These are phyloP conservation scores for Brienomyrus brachyistius DNA, from an alignment of 2,113 vertebrate genomes.

Conservation along the genomic window DNA sequence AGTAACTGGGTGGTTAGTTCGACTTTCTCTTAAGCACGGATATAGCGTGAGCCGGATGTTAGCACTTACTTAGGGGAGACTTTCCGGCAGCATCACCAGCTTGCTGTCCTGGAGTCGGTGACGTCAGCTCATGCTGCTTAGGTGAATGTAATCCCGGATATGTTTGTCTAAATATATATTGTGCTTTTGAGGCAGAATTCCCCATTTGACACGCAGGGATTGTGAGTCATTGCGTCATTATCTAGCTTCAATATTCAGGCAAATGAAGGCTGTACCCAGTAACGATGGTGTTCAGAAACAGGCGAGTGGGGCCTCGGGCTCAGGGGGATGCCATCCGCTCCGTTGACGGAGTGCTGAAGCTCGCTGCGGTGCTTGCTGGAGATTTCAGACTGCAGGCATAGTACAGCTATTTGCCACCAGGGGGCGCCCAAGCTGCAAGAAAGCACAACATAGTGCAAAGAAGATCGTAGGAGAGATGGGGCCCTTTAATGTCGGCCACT, in stretches of 20 bases:
- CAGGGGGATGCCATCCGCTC: not conserved
- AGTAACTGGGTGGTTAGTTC: not conserved
- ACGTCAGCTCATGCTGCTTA: not conserved
- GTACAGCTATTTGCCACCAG: not conserved
- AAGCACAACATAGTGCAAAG: not conserved
- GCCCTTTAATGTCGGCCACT: not conserved
- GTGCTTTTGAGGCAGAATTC: slow-evolving; percentile 3
- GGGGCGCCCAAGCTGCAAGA: slow-evolving; percentile 5
- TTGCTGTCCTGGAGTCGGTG: not conserved
- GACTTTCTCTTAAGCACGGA: not conserved
- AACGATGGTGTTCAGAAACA: not conserved
- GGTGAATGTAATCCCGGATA: not conserved
- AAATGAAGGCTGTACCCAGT: not conserved
- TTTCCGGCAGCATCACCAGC: not conserved
- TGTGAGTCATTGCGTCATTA: not conserved
- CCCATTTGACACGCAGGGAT: not conserved
- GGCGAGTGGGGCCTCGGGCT: not conserved
- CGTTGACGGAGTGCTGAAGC: not conserved
- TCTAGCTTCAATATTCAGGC: not conserved
- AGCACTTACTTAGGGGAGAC: not conserved
- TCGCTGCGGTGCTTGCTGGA: not conserved
- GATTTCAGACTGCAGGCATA: not conserved
- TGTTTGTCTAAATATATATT: slow-evolving; percentile 9
- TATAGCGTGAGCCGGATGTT: not conserved
- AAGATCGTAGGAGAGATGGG: not conserved